Conservation (phyloP, 2,797 vertebrate genomes). For the Tympanoctomys barrerae region DNA sequence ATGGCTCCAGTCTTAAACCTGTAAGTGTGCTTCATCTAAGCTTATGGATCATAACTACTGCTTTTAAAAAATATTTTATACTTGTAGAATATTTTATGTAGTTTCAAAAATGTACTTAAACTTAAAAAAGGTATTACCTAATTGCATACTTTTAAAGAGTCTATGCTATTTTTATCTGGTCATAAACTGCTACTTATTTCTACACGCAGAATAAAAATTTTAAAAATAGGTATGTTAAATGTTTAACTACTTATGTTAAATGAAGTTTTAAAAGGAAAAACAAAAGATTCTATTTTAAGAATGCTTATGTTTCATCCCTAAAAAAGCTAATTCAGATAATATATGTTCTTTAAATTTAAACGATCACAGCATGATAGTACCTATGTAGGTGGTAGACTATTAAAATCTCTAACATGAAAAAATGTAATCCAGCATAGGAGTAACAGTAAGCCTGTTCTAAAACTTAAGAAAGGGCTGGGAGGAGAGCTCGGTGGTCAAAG, state of each 20-base stretch:
- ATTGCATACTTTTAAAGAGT: constrained; percentile 38
- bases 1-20: constrained; percentile 38
- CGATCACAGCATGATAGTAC: not conserved
- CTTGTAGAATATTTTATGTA: constrained; percentile 1
- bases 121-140: constrained; percentile 20
- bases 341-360: constrained; percentile 7
- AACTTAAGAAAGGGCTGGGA: not conserved
- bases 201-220: not conserved
- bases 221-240: constrained; percentile 35
- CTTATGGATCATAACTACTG: not conserved
- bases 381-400: not conserved
- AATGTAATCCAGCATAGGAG: not conserved
- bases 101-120: constrained; percentile 42
- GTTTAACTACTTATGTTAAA: constrained; percentile 21
- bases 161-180: not conserved
- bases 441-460: constrained; percentile 35
- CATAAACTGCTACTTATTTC: constrained; percentile 48
- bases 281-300: constrained; percentile 14
- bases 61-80: constrained; percentile 55
- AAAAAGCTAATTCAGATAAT: not conserved
- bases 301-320: constrained; percentile 41
- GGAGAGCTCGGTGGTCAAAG: no score
- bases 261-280: constrained; percentile 27
- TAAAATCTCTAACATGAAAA: constrained; percentile 2
- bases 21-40: constrained; percentile 37